These are phyloP conservation scores for Microctonus aethiopoides DNA, from an alignment of 2,888 invertebrate species.

Conservation along the genomic window DNA sequence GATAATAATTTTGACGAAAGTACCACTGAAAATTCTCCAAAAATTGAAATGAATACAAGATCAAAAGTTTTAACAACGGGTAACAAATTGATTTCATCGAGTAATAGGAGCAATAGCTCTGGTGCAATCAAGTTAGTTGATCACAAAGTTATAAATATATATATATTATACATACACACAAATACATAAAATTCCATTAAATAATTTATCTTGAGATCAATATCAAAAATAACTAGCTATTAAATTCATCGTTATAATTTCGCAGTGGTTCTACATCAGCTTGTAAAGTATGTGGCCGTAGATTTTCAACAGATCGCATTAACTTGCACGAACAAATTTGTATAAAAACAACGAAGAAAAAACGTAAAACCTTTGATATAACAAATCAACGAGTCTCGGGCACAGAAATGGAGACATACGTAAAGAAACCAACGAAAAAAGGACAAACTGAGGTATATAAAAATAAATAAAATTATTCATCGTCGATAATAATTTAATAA, in stretches of 20 bases:
- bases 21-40: constrained; percentile 42
- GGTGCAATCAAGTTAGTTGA: constrained; percentile 9
- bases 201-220: neutral
- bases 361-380: constrained; percentile 91
- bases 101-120: constrained; percentile 18
- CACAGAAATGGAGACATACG: constrained; percentile 87
- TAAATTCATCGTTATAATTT: constrained; percentile 13
- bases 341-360: constrained; percentile 79
- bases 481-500: neutral
- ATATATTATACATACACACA: constrained; percentile 6
- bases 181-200: neutral
- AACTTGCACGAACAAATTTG: constrained; percentile 88
- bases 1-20: constrained; percentile 46
- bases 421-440: constrained; percentile 64
- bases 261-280: constrained; percentile 64
- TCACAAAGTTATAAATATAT: constrained; percentile 30
- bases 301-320: constrained; percentile 85
- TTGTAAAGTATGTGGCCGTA: constrained; percentile 83
- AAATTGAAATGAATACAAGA: constrained; percentile 50
- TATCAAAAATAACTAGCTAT: constrained; percentile 4
- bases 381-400: constrained; percentile 90
- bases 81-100: constrained; percentile 26
- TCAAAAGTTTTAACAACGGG: constrained; percentile 40
- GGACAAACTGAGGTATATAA: constrained; percentile 46
- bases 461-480: constrained; percentile 8